phyloP scores from a whole-genome alignment of 1,140 invertebrate species.

The Ruditapes philippinarum region DNA sequence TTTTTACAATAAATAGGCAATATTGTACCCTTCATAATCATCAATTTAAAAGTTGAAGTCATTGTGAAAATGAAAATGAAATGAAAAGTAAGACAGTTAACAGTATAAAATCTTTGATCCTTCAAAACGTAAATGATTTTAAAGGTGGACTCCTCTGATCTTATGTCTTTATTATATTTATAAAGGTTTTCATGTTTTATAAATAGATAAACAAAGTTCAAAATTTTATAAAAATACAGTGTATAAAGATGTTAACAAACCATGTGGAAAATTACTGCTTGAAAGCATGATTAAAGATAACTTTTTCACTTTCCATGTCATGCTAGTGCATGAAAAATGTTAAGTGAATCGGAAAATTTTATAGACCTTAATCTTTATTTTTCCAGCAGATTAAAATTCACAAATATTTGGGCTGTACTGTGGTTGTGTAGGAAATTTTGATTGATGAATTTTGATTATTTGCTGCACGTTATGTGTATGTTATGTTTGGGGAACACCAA shows the following conservation, averaged over 20 bases:
- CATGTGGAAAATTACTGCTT: conserved; percentile 18
- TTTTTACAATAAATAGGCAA: too few relatives aligned
- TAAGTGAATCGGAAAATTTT: not conserved
- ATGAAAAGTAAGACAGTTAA: too few relatives aligned
- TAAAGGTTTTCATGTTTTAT: too few relatives aligned
- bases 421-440: not conserved
- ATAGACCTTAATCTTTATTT: conserved; percentile 17
- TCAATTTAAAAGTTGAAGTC: too few relatives aligned
- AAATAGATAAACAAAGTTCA: not conserved
- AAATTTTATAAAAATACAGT: not conserved
- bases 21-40: too few relatives aligned
- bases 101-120: too few relatives aligned
- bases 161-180: too few relatives aligned
- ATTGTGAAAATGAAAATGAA: too few relatives aligned
- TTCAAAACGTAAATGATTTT: too few relatives aligned
- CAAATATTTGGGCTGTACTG: not conserved
- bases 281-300: not conserved
- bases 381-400: conserved; percentile 25
- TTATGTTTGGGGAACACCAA: too few relatives aligned
- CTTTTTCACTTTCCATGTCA: not conserved
- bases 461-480: not conserved
- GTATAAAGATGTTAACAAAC: not conserved
- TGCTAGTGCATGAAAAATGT: not conserved
- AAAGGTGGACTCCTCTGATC: too few relatives aligned
- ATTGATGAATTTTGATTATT: not conserved